Base-by-base conservation (phyloP, 2,888 invertebrate species). In the Pinctada fucata region DNA sequence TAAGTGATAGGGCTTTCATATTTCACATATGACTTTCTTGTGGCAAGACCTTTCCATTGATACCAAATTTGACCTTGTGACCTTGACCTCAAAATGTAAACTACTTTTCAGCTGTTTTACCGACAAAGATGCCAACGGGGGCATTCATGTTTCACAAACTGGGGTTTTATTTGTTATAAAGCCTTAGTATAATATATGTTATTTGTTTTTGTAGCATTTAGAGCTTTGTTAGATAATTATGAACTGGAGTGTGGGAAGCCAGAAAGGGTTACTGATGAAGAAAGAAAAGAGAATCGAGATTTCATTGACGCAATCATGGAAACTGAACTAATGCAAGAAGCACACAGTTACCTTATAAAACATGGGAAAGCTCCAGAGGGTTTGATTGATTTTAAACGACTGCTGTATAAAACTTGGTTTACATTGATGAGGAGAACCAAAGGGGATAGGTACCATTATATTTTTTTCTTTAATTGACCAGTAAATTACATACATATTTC, bases 371-470 rank as follows among this genome's bases (percentile, higher is more conserved):
- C 88, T 1, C 86, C 90, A 0, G 85, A 82, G 49, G 87, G 88
- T 76, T 82, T 82, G 0, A 82, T 82, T 2, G 86, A 88, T 5
- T 92, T 92, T 82, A 92, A 91, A 82, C 81, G 84, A 48, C 76
- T 85, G 71, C 86, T 93, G 3, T 88, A 91, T 80, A 87, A 89
- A 47, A 85, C 92, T 45, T 93, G 93, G 93, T 93, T 93, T 82
- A 88, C 81, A 68, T 82, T 92, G 65, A 91, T 91, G 78, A 75
- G 88, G 66, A 82, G 92, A 49, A 86, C 87, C 4, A 86, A 83
- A 16, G 89, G 88, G 3, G 89, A 90, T 68, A 86, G 85, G 91
- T 91, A 84, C 47, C 75, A 13, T 58, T 49, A 16, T 31, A 31
- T 31, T 31, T 31, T 31, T 1, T 31, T 31, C 31, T 1, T 31